Base-by-base conservation (phyloP, 2,797 vertebrate genomes). In the Fistularia tabacaria region DNA sequence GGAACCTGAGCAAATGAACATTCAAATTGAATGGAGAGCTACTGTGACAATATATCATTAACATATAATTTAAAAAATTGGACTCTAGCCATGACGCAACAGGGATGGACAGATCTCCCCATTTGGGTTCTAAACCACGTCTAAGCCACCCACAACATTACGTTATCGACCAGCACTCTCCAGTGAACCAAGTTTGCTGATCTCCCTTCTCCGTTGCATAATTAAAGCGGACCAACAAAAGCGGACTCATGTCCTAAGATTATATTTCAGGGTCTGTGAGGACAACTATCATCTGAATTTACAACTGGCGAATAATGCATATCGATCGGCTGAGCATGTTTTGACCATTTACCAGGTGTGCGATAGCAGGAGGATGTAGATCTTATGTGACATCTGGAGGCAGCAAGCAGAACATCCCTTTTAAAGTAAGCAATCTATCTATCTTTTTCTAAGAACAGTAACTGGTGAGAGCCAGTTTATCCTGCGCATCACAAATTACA, bases 191-290 rank as follows among this genome's bases (percentile, higher is more conserved):
- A 69, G 73, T 75, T 72, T 72, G 69, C 62, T 69, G 72, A 66
- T 68, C 71, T 72, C 58, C 79, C 74, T 61, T 68, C 63, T 65
- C 54, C 83, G 63, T 74, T 91, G 85, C 87, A 90, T 88, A 87
- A 90, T 91, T 91, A 73, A 91, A 85, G 71, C 37, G 37, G 61
- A 46, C 60, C 70, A 77, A 77, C 83, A 79, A 80, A 73, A 63
- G 63, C 65, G 72, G 78, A 75, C 74, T 70, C 36, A 6, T 70
- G 74, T 82, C 62, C 66, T 64, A 57, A 68, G 78, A 81, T 90
- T 81, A 76, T 56, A 71, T 91, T 86, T 87, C 85, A 77, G 54
- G 55, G 64, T 70, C 71, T 63, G 69, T 38, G 62, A 85, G 62
- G 78, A 81, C 66, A 70, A 64, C 62, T 54, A 62, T 62, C 62